Base-by-base conservation (phyloP, 1,140 invertebrate genomes). In the Drosophila simulans region DNA sequence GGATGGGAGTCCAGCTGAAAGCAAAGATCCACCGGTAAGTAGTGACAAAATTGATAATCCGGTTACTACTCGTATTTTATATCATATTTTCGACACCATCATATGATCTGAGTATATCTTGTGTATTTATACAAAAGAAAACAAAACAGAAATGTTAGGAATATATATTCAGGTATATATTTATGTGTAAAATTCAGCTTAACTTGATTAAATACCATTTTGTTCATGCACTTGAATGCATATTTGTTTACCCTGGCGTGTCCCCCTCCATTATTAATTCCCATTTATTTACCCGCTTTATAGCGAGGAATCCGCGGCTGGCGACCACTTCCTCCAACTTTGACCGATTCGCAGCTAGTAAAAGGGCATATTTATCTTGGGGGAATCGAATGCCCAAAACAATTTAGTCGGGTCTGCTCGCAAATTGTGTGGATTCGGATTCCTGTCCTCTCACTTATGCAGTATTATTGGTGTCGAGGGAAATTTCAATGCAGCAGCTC, bases 341-440 rank as follows among this genome's bases (percentile, higher is more conserved):
- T 71, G 51, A 55, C 69, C 71, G 72, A 73, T 74, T 65, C 45
- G 45, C 52, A 57, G 65, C 59, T 37, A 35, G 53, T 56, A 74
- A 74, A 74, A 74, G 72, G 39, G 70, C 45, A 73, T 63, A 74
- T 42, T 53, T 75, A 64, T 75, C 70, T 75, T 73, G 40, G 46
- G 70, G 72, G 69, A 75, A 74, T 64, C 58, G 58, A 75, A 75
- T 65, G 25, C 72, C 69, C 72, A 75, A 73, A 73, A 75, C 72
- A 75, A 75, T 75, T 75, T 75, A 55, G 20, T 12, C 52, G 34
- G 53, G 68, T 73, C 59, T 60, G 59, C 35, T 56, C 37, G 70
- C 39, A 42, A 74, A 56, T 74, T 74, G 70, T 73, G 59, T 46
- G 58, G 48, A 43, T 51, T 64, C 60, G 58, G 48, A 43, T 51